These are phyloP conservation scores for Dione vanillae DNA, from an alignment of 2,888 invertebrate species.

Conservation along the genomic window DNA sequence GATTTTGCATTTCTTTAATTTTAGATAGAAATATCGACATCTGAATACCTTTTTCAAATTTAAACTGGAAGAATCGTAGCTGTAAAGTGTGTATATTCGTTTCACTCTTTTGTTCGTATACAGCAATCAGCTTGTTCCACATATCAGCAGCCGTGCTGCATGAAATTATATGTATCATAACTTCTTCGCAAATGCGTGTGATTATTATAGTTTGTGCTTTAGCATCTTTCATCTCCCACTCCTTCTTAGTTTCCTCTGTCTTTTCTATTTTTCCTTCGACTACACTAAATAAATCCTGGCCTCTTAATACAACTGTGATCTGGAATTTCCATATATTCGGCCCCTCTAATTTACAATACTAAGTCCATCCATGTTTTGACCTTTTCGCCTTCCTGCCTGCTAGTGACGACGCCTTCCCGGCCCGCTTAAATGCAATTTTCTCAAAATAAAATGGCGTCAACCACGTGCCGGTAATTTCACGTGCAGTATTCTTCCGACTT, in stretches of 20 bases:
- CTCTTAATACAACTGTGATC: too few species aligned
- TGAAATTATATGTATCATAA: constrained; percentile 51
- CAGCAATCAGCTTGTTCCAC: constrained; percentile 53
- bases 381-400: too few species aligned
- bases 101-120: constrained; percentile 58
- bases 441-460: too few species aligned
- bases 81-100: constrained; percentile 56
- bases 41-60: constrained; percentile 46
- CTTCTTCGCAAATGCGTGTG: background rate
- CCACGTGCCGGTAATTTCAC: too few species aligned
- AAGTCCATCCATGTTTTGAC: too few species aligned
- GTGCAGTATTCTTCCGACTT: too few species aligned
- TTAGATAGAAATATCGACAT: constrained; percentile 53
- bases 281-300: background rate
- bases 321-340: too few species aligned
- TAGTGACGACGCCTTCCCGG: too few species aligned
- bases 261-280: constrained; percentile 1
- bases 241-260: background rate
- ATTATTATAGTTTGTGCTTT: constrained; percentile 9
- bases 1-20: constrained; percentile 50
- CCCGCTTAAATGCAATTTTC: too few species aligned
- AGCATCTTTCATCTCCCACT: background rate
- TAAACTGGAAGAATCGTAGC: constrained; percentile 54
- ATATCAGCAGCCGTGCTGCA: background rate
- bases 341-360: too few species aligned